Evolutionary conservation across 1,140 invertebrate genomes (phyloP).

Genomic region (Drosophila nigromelanica): DNA sequence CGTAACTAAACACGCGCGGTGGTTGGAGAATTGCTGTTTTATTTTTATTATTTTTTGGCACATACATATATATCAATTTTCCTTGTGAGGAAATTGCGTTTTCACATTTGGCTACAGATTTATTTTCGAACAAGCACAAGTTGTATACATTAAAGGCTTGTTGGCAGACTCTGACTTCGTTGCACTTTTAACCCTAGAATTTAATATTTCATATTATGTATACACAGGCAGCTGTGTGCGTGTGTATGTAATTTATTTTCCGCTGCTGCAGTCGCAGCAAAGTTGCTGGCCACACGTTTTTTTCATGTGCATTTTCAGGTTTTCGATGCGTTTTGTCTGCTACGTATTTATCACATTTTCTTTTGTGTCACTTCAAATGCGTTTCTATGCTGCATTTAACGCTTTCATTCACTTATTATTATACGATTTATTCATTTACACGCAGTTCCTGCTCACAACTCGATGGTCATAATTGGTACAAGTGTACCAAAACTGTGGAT

Average conservation of each 20-base stretch:
- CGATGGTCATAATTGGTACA: slow-evolving; percentile 24
- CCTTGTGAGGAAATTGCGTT: slow-evolving; percentile 21
- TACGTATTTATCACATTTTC: slow-evolving; percentile 27
- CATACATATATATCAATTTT: slow-evolving; percentile 18
- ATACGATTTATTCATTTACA: slow-evolving; percentile 16
- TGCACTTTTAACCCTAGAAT: slow-evolving; percentile 31
- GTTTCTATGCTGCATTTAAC: slow-evolving; percentile 9
- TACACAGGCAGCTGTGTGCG: slow-evolving; percentile 34
- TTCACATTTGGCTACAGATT: slow-evolving; percentile 37
- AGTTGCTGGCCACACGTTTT: slow-evolving; percentile 67
- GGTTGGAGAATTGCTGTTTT: slow-evolving; percentile 24
- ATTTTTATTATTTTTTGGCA: slow-evolving; percentile 35
- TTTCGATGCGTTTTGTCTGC: background rate
- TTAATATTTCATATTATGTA: slow-evolving; percentile 44
- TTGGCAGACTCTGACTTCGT: slow-evolving; percentile 12
- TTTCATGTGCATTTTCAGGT: slow-evolving; percentile 55
- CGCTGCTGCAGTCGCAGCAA: slow-evolving; percentile 44
- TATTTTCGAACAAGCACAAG: slow-evolving; percentile 23
- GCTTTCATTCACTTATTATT: slow-evolving; percentile 10
- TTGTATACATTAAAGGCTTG: slow-evolving; percentile 24
- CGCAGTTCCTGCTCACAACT: slow-evolving; percentile 19
- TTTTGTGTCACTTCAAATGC: slow-evolving; percentile 19
- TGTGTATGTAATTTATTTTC: slow-evolving; percentile 45
- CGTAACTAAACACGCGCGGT: slow-evolving; percentile 56
- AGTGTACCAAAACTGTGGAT: slow-evolving; percentile 9